Percentiles rank a stretch among this genome's conserved stretches.
phyloP scores from a whole-genome alignment of 2,888 invertebrate genomes.

The Ptilodon capucinus region DNA sequence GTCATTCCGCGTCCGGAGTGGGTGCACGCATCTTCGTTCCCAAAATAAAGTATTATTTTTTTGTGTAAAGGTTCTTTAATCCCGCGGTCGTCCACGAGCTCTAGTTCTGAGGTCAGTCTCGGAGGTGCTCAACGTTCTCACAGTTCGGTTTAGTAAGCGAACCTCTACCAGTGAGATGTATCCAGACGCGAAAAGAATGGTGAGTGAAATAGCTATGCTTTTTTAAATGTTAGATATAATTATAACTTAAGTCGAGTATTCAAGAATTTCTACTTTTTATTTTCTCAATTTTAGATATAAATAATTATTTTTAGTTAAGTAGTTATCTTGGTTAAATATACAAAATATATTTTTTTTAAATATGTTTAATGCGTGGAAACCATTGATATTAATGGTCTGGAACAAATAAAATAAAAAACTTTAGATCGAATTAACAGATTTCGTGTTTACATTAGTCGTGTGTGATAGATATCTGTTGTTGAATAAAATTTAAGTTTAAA shows the following conservation, averaged over 20 bases:
- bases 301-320: slow-evolving; percentile 4
- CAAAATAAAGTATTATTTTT: slow-evolving; percentile 46
- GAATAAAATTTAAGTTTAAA: slow-evolving; percentile 41
- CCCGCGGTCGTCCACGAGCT: slow-evolving; percentile 35
- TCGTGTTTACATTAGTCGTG: slow-evolving; percentile 30
- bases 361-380: slow-evolving; percentile 1
- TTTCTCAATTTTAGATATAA: too few species aligned
- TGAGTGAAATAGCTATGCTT: slow-evolving; percentile 35
- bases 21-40: slow-evolving; percentile 71
- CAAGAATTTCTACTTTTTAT: too few species aligned
- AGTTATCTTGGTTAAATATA: too few species aligned
- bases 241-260: too few species aligned
- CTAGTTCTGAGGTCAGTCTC: slow-evolving; percentile 46
- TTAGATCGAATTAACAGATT: too few species aligned
- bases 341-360: too few species aligned
- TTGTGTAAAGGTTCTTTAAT: slow-evolving; percentile 49
- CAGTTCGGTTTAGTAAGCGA: slow-evolving; percentile 34
- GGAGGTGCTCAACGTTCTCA: slow-evolving; percentile 51
- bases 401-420: too few species aligned
- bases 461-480: slow-evolving; percentile 44
- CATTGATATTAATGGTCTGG: too few species aligned
- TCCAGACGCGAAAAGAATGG: slow-evolving; percentile 53
- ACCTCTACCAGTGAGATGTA: slow-evolving; percentile 50
- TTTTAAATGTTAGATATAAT: too few species aligned
- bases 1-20: slow-evolving; percentile 73